phyloP scores from a whole-genome alignment of 2,888 invertebrate species.

The Epirrita christyi region DNA sequence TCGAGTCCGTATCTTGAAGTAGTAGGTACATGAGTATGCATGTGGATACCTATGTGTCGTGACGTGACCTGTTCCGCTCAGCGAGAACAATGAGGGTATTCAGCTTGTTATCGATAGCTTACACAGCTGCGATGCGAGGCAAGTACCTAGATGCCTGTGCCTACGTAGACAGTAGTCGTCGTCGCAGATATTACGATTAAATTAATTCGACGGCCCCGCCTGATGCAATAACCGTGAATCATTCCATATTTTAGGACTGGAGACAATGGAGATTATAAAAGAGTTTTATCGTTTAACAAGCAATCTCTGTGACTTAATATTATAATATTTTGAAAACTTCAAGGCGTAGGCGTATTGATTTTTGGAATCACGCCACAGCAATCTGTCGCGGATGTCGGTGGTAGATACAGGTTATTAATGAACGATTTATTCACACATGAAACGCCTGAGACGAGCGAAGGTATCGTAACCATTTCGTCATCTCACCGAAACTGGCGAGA shows the following conservation, averaged over 20 bases:
- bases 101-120: conserved; percentile 65
- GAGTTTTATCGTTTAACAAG: not conserved
- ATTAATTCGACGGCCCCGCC: conserved; percentile 59
- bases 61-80: conserved; percentile 43
- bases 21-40: conserved; percentile 17
- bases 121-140: conserved; percentile 67
- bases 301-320: conserved; percentile 2
- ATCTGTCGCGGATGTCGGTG: conserved; percentile 35
- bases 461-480: conserved; percentile 66
- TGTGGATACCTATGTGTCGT: conserved; percentile 21
- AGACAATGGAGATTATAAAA: conserved; percentile 20
- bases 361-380: conserved; percentile 38
- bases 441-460: conserved; percentile 44
- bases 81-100: conserved; percentile 66
- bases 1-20: conserved; percentile 33
- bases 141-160: conserved; percentile 27
- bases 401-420: conserved; percentile 34
- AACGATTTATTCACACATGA: conserved; percentile 47
- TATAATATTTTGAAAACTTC: conserved; percentile 26
- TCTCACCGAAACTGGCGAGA: conserved; percentile 50
- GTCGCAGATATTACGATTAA: conserved; percentile 56
- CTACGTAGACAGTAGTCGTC: conserved; percentile 35
- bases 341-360: conserved; percentile 5
- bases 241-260: conserved; percentile 28
- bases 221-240: conserved; percentile 58